Conservation (phyloP, 2,888 invertebrate species). For the Imbricaverruca yamaguchii region DNA sequence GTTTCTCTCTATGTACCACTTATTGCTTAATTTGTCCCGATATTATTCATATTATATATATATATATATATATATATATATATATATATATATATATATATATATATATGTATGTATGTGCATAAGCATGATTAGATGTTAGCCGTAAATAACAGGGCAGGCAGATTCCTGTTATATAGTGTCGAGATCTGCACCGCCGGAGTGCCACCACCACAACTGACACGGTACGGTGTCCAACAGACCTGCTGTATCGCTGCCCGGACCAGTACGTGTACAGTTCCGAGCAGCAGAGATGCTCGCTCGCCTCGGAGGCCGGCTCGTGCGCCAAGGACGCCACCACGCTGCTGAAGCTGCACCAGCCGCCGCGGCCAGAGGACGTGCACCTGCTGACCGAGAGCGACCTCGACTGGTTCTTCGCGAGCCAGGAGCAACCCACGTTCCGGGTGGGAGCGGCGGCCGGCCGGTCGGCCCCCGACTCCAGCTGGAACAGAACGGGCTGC, state of each 20-base stretch:
- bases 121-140: no score
- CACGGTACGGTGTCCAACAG: slow-evolving; percentile 42
- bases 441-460: not conserved
- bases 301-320: slow-evolving; percentile 29
- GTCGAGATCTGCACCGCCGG: no score
- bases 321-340: slow-evolving; percentile 28
- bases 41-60: no score
- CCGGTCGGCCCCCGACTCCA: not conserved
- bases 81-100: no score
- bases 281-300: slow-evolving; percentile 51
- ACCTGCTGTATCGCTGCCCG: slow-evolving; percentile 68
- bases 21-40: no score
- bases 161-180: no score
- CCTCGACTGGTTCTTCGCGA: slow-evolving; percentile 31
- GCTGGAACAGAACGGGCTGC: not conserved
- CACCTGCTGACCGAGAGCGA: slow-evolving; percentile 24
- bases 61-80: no score
- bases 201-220: no score
- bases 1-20: no score
- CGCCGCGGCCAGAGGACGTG: not conserved
- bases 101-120: no score
- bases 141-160: no score
- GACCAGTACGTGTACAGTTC: slow-evolving; percentile 67
- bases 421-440: not conserved
- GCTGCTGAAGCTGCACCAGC: not conserved